A percentile compares a stretch with the other conserved stretches of the same genome.
These are phyloP conservation scores for Chaetops frenatus DNA, from an alignment of 2,113 vertebrate genomes.

Conservation along the genomic window DNA sequence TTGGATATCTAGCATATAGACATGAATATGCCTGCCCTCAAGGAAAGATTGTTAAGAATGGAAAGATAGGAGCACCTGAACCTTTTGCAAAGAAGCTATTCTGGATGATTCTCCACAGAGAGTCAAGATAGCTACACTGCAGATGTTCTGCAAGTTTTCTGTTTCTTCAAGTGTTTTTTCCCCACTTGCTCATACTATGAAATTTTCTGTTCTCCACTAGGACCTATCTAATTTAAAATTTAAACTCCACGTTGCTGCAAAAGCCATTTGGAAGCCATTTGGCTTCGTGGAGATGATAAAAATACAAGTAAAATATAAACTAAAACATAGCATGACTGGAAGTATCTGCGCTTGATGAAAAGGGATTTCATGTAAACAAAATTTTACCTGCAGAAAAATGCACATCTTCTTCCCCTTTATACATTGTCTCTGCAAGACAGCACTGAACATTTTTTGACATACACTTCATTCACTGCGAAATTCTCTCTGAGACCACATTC, in stretches of 20 bases:
- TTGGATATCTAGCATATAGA: neutral
- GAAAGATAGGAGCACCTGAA: neutral
- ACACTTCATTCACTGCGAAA: neutral
- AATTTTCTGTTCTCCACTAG: neutral
- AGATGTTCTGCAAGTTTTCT: neutral
- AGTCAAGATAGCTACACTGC: neutral
- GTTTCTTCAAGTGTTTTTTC: neutral
- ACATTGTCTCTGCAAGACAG: neutral
- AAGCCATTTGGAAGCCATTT: slow-evolving; percentile 10
- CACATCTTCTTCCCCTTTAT: neutral
- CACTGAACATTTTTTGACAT: neutral
- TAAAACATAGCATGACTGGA: neutral
- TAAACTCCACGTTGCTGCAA: neutral
- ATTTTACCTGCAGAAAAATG: neutral
- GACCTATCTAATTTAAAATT: neutral
- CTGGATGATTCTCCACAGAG: neutral
- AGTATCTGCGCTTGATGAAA: neutral
- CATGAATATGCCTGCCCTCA: neutral
- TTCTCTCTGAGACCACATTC: neutral
- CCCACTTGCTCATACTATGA: neutral
- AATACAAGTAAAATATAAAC: neutral
- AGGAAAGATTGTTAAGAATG: neutral
- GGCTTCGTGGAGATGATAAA: neutral
- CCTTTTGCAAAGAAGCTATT: neutral
- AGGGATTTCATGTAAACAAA: neutral